Evolutionary conservation across 2,797 vertebrate genomes (phyloP), one percentile per base, ranked within the genome.

Genomic region (Coilia nasus): DNA sequence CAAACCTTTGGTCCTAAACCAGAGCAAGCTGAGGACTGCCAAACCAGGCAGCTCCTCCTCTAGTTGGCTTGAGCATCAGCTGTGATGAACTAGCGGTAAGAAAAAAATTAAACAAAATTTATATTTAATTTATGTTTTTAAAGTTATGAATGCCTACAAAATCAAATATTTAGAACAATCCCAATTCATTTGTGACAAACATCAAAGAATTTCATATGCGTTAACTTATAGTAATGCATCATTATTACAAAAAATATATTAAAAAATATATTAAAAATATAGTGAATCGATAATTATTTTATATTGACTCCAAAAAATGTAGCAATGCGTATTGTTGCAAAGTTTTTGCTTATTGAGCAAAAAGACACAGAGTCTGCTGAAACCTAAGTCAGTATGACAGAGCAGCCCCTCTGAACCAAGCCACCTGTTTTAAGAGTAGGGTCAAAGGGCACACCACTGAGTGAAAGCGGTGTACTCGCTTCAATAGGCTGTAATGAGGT

Each of bases 401-500:
- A 78, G 41, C 19, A 1, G 31, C 15, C 47, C 31, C 71, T 25
- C 83, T 85, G 80, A 88, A 89, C 87, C 87, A 90, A 87, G 86
- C 87, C 88, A 87, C 84, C 88, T 88, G 90, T 86, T 87, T 90
- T 88, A 87, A 89, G 87, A 85, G 88, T 84, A 90, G 85, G 91
- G 89, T 90, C 95, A 96, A 94, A 82, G 83, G 78, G 35, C 83
- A 87, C 84, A 54, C 85, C 86, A 83, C 31, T 87, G 95, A 94
- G 96, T 94, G 94, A 96, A 87, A 87, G 86, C 81, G 84, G 44
- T 83, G 41, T 84, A 85, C 85, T 88, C 92, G 95, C 96, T 96
- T 96, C 95, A 97, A 94, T 97, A 96, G 93, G 95, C 96, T 96
- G 95, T 97, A 97, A 98, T 97, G 95, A 96, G 95, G 95, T 96